Conservation (phyloP, 2,797 vertebrate genomes). For the Phalanger gymnotis region DNA sequence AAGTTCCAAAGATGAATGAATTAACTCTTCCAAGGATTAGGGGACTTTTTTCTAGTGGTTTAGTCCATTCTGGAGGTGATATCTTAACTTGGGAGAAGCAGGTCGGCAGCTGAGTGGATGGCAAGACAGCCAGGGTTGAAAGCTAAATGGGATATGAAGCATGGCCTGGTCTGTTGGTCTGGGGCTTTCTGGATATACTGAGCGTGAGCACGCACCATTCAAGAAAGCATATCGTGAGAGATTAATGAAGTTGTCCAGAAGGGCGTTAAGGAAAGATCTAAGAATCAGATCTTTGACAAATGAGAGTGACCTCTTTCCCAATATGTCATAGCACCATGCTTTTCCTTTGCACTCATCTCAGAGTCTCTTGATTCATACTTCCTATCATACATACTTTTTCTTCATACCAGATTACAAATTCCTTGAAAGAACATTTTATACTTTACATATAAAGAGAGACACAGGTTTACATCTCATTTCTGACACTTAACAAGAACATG, state of each 20-base stretch:
- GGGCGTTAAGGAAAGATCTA: no score
- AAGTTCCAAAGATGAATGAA: background rate
- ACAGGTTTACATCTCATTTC: background rate
- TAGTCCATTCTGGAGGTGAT: no score
- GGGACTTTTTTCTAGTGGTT: background rate
- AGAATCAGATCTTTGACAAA: background rate
- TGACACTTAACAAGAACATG: background rate
- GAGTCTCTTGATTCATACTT: no score
- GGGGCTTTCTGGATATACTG: background rate
- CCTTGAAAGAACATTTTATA: background rate
- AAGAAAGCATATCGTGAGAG: background rate
- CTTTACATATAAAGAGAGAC: background rate
- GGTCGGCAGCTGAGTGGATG: no score
- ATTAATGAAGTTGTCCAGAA: background rate
- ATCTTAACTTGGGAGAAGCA: no score
- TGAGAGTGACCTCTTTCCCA: background rate
- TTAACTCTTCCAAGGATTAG: background rate
- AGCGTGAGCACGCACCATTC: background rate
- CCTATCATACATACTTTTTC: background rate
- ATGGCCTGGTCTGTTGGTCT: background rate
- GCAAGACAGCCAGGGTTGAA: no score
- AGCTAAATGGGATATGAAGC: no score
- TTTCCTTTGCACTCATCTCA: background rate
- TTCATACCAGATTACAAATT: background rate
- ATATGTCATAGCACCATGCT: background rate